Evolutionary conservation across 2,797 vertebrate species (phyloP).

Genomic region (Karalla daura): DNA sequence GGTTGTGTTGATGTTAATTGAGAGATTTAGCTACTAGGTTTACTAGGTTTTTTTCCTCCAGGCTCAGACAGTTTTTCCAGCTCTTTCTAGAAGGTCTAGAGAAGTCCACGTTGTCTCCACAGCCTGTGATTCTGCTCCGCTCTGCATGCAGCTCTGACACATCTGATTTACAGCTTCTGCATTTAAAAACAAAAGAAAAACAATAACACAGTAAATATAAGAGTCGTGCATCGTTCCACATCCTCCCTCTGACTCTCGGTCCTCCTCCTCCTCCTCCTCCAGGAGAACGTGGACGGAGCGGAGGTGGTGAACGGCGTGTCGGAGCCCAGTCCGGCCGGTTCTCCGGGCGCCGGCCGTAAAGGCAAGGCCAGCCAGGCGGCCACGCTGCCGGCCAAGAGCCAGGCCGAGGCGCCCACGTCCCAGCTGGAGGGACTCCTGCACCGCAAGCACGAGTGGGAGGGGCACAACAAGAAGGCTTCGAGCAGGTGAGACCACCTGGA

Average conservation of each 20-base stretch:
- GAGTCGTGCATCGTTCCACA: fast-evolving
- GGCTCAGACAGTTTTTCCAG: no score
- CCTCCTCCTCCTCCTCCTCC: slow-evolving; percentile 55
- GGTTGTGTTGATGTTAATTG: no score
- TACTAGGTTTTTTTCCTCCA: no score
- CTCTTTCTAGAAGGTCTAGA: no score
- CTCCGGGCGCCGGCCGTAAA: slow-evolving; percentile 89
- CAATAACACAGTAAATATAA: background rate
- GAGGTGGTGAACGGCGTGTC: slow-evolving; percentile 92
- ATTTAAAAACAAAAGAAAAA: no score
- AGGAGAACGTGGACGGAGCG: slow-evolving; percentile 84
- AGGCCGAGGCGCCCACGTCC: slow-evolving; percentile 85
- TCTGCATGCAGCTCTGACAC: slow-evolving; percentile 77
- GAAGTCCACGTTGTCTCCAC: background rate
- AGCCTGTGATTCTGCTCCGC: slow-evolving; percentile 42
- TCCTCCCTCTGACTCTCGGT: slow-evolving; percentile 22
- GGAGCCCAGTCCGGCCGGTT: slow-evolving; percentile 90
- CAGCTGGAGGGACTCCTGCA: slow-evolving; percentile 93
- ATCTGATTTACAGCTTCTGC: slow-evolving; percentile 48
- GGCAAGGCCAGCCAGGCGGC: slow-evolving; percentile 89
- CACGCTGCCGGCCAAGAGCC: slow-evolving; percentile 90
- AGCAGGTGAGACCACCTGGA: slow-evolving; percentile 87
- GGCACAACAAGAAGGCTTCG: slow-evolving; percentile 96
- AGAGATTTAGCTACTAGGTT: no score
- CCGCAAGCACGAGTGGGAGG: slow-evolving; percentile 97